Evolutionary conservation across 2,888 invertebrate genomes (phyloP).

Genomic region (Drosophila pseudotalamancana): DNA sequence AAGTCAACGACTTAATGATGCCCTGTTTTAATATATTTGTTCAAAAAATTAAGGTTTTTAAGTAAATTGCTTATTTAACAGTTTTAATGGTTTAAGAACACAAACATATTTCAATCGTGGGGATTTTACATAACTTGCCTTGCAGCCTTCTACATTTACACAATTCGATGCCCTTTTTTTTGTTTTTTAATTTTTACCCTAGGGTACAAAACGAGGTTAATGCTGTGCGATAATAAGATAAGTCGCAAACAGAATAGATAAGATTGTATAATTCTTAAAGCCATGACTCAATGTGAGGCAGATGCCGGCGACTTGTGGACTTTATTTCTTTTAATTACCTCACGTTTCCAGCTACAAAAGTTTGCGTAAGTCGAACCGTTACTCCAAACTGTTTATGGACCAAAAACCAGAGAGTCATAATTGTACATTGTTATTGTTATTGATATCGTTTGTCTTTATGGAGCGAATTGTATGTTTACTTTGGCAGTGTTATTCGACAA

Average conservation of each 20-base stretch:
- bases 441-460: not conserved
- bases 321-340: constrained; percentile 17
- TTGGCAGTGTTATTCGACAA: constrained; percentile 26
- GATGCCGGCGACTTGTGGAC: constrained; percentile 6
- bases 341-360: constrained; percentile 29
- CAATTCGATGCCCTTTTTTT: too few relatives aligned
- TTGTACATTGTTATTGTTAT: constrained; percentile 4
- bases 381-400: constrained; percentile 1
- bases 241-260: constrained; percentile 24
- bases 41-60: too few relatives aligned
- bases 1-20: not conserved
- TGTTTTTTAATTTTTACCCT: too few relatives aligned
- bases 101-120: too few relatives aligned
- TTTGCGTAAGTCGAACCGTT: constrained; percentile 3
- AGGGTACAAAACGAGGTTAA: constrained; percentile 32
- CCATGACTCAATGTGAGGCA: constrained; percentile 35
- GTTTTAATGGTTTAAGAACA: too few relatives aligned
- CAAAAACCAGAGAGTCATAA: not conserved
- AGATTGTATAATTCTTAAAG: constrained; percentile 18
- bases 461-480: constrained; percentile 30
- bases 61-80: too few relatives aligned
- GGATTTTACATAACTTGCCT: too few relatives aligned
- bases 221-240: constrained; percentile 22
- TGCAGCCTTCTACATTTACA: too few relatives aligned
- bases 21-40: too few relatives aligned